Base-by-base conservation (phyloP, 1,140 invertebrate species). In the Neoseiulus cucumeris region DNA sequence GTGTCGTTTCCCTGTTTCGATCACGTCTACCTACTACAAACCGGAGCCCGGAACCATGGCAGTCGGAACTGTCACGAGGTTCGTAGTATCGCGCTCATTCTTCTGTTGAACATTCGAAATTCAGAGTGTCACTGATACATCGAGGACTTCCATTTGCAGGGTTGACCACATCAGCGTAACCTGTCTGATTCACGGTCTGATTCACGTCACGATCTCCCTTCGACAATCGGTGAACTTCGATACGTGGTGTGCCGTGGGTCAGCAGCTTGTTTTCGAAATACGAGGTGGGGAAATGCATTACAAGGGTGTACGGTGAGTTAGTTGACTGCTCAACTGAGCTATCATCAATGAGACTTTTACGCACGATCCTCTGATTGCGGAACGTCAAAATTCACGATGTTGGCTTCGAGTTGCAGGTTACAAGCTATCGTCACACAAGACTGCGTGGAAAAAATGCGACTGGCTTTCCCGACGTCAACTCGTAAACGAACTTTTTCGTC, bases 31-130 rank as follows among this genome's bases (percentile, higher is more conserved):
- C 14, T 59, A 59, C 51, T 59, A 59, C 9, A 59, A 25, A 59
- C 51, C 51, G 14, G 51, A 59, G 51, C 51, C 51, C 14, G 51
- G 51, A 25, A 59, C 51, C 2, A 59, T 59, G 25, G 51, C 51
- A 1, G 9, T 20, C 25, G 51, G 51, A 25, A 59, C 51, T 6
- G 22, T 59, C 25, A 59, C 51, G 22, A 59, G 51, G 51, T 59
- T 22, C 25, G 28, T 9, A 39, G 33, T 39, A 4, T 39, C 45
- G 18, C 42, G 12, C n/a, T 44, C 42, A 44, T 44, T 44, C 42
- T 12, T 12, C n/a, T 14, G 42, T 44, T n/a, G 42, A 44, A n/a
- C 42, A 12, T 44, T 12, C 42, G n/a, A 12, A 44, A 44, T 12
- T 12, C 42, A 44, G 12, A 44, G 42, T 44, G n/a, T 12, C n/a